A percentile compares a stretch with the other conserved stretches of the same genome.
Conservation (phyloP, 2,113 vertebrate species). For the Antechinus flavipes region DNA sequence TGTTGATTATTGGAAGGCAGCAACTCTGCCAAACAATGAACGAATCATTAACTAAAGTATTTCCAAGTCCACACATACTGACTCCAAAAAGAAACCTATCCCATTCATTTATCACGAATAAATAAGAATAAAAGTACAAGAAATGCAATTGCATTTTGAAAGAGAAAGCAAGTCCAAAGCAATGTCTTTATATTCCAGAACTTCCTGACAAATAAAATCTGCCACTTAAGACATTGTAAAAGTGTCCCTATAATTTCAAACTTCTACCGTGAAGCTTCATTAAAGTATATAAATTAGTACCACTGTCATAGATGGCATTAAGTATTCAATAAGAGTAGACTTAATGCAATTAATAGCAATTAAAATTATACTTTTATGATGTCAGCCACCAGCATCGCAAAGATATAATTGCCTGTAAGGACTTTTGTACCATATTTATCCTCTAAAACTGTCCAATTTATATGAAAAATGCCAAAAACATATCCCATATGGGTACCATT, state of each 20-base stretch:
- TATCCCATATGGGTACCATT: slow-evolving; percentile 90
- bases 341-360: slow-evolving; percentile 94
- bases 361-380: slow-evolving; percentile 92
- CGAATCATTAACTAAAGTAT: slow-evolving; percentile 18
- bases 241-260: slow-evolving; percentile 83
- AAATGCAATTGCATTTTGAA: slow-evolving; percentile 43
- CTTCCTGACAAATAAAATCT: slow-evolving; percentile 77
- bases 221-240: slow-evolving; percentile 78
- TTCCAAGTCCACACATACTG: slow-evolving; percentile 47
- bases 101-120: slow-evolving; percentile 48
- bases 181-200: slow-evolving; percentile 65
- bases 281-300: slow-evolving; percentile 89
- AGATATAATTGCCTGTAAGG: slow-evolving; percentile 91
- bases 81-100: slow-evolving; percentile 47
- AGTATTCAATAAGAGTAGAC: slow-evolving; percentile 91
- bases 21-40: slow-evolving; percentile 51
- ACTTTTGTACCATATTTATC: slow-evolving; percentile 88
- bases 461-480: slow-evolving; percentile 92
- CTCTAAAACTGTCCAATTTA: slow-evolving; percentile 92
- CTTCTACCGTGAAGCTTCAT: slow-evolving; percentile 88
- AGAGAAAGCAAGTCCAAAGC: slow-evolving; percentile 12
- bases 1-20: not conserved
- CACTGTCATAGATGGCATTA: slow-evolving; percentile 89
- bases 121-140: slow-evolving; percentile 19
- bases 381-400: slow-evolving; percentile 90